Percentiles rank a stretch among this genome's conserved stretches.
Conservation (phyloP, 1,140 invertebrate genomes). For the Bombus balteatus region DNA sequence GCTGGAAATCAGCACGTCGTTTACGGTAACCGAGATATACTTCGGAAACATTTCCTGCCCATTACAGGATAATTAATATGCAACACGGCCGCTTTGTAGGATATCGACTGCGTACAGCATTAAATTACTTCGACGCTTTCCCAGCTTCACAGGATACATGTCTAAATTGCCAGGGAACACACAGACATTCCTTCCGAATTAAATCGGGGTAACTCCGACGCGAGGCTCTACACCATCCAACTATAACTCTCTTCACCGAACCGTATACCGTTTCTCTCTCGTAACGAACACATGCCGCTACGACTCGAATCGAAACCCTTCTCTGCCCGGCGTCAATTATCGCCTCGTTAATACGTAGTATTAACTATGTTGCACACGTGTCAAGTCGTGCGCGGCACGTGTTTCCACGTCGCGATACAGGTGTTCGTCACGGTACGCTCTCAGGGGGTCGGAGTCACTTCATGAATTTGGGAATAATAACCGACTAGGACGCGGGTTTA, state of each 20-base stretch:
- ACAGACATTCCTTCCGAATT: slow-evolving; percentile 32
- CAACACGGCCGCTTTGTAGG: slow-evolving; percentile 31
- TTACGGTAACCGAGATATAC: slow-evolving; percentile 21
- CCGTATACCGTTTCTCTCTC: background rate
- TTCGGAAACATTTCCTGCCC: slow-evolving; percentile 21
- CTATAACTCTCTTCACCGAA: background rate
- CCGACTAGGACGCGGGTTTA: slow-evolving; percentile 49
- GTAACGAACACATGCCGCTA: slow-evolving; percentile 24
- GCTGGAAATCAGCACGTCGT: slow-evolving; percentile 6
- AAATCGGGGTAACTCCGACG: background rate
- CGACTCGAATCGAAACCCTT: slow-evolving; percentile 30
- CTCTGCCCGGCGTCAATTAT: slow-evolving; percentile 56
- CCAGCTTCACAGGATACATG: background rate
- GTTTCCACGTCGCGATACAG: slow-evolving; percentile 23
- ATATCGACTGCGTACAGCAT: slow-evolving; percentile 9
- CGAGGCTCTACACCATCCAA: background rate
- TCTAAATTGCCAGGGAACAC: slow-evolving; percentile 30
- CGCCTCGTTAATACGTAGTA: slow-evolving; percentile 52
- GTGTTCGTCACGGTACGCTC: background rate
- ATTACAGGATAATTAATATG: slow-evolving; percentile 46
- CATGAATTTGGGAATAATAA: slow-evolving; percentile 68
- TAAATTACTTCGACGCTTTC: slow-evolving; percentile 41
- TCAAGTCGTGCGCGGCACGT: slow-evolving; percentile 45
- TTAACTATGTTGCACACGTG: slow-evolving; percentile 11
- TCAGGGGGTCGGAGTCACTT: slow-evolving; percentile 27